Evolutionary conservation across 1,140 invertebrate species (phyloP).

Genomic region (Lepidurus couesii): DNA sequence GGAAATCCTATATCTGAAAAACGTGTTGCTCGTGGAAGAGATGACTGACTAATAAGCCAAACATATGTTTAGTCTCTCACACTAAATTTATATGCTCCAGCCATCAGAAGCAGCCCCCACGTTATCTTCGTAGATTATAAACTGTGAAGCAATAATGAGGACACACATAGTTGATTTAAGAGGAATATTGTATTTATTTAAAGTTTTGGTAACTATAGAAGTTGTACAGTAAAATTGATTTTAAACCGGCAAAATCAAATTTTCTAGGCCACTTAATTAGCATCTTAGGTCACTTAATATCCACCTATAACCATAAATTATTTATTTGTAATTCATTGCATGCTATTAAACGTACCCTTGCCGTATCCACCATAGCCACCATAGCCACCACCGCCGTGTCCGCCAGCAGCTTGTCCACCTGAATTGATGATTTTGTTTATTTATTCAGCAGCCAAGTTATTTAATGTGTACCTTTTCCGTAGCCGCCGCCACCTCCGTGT

Average conservation of each 20-base stretch:
- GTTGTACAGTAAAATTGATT: background rate
- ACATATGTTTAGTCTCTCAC: background rate
- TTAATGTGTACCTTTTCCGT: background rate
- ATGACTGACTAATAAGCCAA: background rate
- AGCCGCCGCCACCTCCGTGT: background rate
- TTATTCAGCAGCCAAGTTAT: background rate
- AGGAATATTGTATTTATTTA: background rate
- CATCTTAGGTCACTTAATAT: background rate
- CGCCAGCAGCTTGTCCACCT: background rate
- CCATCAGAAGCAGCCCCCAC: too few species aligned
- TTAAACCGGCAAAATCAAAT: constrained; percentile 11
- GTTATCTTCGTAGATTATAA: background rate
- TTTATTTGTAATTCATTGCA: too few species aligned
- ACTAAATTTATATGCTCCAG: background rate
- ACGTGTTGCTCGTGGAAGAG: background rate
- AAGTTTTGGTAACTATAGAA: background rate
- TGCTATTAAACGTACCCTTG: too few species aligned
- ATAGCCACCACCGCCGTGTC: too few species aligned
- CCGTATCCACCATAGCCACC: too few species aligned
- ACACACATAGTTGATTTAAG: background rate
- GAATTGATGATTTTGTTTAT: background rate
- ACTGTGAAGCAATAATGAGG: background rate
- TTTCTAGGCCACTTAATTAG: background rate
- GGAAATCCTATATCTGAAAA: background rate
- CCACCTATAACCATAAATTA: background rate